These are phyloP conservation scores for Pipistrellus nathusii DNA, from an alignment of 2,797 vertebrate genomes.

Conservation along the genomic window DNA sequence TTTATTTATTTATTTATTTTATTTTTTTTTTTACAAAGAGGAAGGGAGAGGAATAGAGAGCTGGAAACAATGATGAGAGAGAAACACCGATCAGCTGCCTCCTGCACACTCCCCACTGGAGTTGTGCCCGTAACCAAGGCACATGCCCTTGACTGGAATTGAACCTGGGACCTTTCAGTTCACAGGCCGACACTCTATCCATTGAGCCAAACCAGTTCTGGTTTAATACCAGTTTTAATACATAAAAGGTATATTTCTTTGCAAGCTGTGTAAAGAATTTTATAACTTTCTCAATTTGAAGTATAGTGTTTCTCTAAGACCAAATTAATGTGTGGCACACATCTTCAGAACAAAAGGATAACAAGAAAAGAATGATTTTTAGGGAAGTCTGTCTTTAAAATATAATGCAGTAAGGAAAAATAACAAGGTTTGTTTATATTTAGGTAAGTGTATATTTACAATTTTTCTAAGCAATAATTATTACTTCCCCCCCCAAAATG, in stretches of 20 bases:
- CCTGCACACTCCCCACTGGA: too few species aligned
- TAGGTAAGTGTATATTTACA: constrained; percentile 7
- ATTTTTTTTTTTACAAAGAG: too few species aligned
- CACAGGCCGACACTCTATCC: too few species aligned
- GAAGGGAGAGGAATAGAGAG: too few species aligned
- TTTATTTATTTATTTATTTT: too few species aligned
- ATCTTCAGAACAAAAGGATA: constrained; percentile 32
- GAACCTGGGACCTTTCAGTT: too few species aligned
- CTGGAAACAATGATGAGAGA: too few species aligned
- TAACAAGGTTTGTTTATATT: neutral
- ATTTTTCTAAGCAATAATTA: constrained; percentile 52
- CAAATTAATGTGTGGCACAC: neutral
- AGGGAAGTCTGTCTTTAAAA: constrained; percentile 30
- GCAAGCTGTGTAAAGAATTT: constrained; percentile 27
- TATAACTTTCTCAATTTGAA: constrained; percentile 49
- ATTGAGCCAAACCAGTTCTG: too few species aligned
- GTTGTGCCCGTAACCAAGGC: too few species aligned
- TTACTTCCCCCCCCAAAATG: constrained; percentile 4
- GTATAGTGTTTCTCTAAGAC: constrained; percentile 10
- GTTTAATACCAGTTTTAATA: neutral
- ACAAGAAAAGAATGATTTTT: constrained; percentile 19
- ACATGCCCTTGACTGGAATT: too few species aligned
- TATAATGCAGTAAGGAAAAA: neutral
- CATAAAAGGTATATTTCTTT: neutral
- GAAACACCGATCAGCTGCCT: too few species aligned